Conservation (phyloP, 2,113 vertebrate genomes). For the Eurypyga helias region DNA sequence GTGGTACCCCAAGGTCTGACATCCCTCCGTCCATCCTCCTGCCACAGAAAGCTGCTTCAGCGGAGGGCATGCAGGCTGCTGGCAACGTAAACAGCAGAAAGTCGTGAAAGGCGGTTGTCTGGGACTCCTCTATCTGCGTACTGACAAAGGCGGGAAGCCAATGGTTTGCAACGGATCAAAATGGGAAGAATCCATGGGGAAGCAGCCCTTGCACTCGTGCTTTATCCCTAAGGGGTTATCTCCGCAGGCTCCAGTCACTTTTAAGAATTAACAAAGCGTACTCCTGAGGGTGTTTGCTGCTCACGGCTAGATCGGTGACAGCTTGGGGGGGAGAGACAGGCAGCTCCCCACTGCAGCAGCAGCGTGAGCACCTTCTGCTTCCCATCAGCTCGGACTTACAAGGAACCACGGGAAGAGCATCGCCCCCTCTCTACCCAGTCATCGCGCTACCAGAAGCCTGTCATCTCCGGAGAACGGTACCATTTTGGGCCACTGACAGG, state of each 20-base stretch:
- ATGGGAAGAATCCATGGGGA: not conserved
- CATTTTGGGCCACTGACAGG: not conserved
- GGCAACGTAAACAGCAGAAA: fast-evolving
- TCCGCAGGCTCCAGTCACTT: not conserved
- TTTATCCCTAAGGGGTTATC: not conserved
- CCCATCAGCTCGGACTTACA: not conserved
- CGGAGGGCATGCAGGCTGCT: not conserved
- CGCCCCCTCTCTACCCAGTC: not conserved
- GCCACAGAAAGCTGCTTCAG: not conserved
- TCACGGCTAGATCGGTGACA: not conserved
- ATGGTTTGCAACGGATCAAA: not conserved
- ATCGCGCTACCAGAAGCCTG: fast-evolving
- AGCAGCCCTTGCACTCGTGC: not conserved
- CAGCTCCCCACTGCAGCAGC: not conserved
- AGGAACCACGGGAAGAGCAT: fast-evolving
- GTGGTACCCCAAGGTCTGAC: not conserved
- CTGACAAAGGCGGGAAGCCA: not conserved
- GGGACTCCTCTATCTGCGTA: not conserved
- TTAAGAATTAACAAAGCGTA: not conserved
- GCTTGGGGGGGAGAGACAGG: not conserved
- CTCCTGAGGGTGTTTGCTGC: not conserved
- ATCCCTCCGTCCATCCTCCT: not conserved
- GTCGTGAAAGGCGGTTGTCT: not conserved
- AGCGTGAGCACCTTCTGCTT: not conserved
- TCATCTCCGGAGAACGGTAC: fast-evolving